Base-by-base conservation (phyloP, 2,797 vertebrate genomes). In the Tenualosa thibaudeaui region DNA sequence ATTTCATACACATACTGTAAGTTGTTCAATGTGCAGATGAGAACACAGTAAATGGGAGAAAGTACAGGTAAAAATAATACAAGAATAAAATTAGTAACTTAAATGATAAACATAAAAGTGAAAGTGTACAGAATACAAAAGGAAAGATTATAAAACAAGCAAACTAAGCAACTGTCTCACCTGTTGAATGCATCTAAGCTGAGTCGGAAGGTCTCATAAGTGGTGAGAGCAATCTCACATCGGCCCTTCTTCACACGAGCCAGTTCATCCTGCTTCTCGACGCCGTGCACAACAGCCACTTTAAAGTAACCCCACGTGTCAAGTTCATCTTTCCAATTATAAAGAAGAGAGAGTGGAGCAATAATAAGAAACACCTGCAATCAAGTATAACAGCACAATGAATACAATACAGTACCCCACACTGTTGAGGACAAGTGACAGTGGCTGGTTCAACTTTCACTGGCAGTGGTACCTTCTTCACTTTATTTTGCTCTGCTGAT, bases 311-410 rank as follows among this genome's bases (percentile, higher is more conserved):
- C 98, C 98, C 98, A 99, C 0, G 96, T 98, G 53, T 99, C 97
- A 88, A 99, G 90, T 88, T 99, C 98, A 92, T 99, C 97, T 89
- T 96, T 99, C 98, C 98, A 99, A 91, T 99, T 98, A 90, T 98
- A 99, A 58, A 99, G 95, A 81, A 99, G 96, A 81, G 98, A 99
- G 86, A 99, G 95, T 3, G 98, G 98, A 31, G 98, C 95, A 88
- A 99, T 97, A 89, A 99, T 96, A 43, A 99, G 95, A 86, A 99
- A 99, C 85, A 95, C 93, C 98, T 99, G 71, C 37, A 78, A 46
- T 78, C 17, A 13, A 88, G 17, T n/a, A 68, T 2, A 53, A 15
- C 31, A 37, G 37, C 5, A 56, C 26, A 60, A 15, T 78, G 8
- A 50, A 65, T 46, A 53, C 24, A 31, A 9, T 43, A 37, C 5